A percentile compares a stretch with the other conserved stretches of the same genome.
Conservation (phyloP, 1,140 invertebrate species). For the Drosophila pseudoananassae region DNA sequence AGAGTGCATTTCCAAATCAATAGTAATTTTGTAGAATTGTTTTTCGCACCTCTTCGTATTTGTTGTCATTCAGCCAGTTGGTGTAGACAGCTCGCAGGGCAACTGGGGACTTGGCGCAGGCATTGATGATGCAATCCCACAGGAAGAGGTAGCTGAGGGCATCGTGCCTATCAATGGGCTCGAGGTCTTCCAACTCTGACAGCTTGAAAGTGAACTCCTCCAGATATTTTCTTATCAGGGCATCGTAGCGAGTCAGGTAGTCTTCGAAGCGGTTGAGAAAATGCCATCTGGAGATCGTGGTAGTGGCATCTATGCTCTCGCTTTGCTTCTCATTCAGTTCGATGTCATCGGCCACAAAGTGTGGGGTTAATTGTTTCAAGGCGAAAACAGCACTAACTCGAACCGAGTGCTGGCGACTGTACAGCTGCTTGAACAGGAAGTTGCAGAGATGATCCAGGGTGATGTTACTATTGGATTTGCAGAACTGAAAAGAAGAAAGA, state of each 20-base stretch:
- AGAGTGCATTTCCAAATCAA: conserved; percentile 43
- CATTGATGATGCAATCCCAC: conserved; percentile 90
- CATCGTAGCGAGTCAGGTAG: conserved; percentile 81
- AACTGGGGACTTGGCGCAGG: conserved; percentile 88
- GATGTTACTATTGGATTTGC: conserved; percentile 53
- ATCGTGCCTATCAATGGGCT: conserved; percentile 60
- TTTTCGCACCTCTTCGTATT: conserved; percentile 66
- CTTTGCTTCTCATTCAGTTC: conserved; percentile 64
- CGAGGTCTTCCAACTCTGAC: conserved; percentile 69
- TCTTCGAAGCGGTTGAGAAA: conserved; percentile 86
- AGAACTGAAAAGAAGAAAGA: conserved; percentile 48
- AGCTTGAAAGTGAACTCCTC: conserved; percentile 80
- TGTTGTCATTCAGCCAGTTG: conserved; percentile 87
- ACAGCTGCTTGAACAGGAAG: conserved; percentile 70
- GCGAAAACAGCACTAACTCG: conserved; percentile 55
- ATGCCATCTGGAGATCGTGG: conserved; percentile 62
- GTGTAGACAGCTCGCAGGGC: conserved; percentile 89
- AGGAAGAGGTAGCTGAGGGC: conserved; percentile 87
- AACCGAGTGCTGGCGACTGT: conserved; percentile 52
- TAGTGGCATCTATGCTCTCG: conserved; percentile 47
- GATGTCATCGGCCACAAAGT: conserved; percentile 74
- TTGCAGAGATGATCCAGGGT: conserved; percentile 73
- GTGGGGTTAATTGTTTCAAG: conserved; percentile 56
- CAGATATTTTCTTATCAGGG: conserved; percentile 64
- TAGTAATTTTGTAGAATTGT: conserved; percentile 33